These are phyloP conservation scores for Indicator maculatus DNA, from an alignment of 2,113 vertebrate species.

Conservation along the genomic window DNA sequence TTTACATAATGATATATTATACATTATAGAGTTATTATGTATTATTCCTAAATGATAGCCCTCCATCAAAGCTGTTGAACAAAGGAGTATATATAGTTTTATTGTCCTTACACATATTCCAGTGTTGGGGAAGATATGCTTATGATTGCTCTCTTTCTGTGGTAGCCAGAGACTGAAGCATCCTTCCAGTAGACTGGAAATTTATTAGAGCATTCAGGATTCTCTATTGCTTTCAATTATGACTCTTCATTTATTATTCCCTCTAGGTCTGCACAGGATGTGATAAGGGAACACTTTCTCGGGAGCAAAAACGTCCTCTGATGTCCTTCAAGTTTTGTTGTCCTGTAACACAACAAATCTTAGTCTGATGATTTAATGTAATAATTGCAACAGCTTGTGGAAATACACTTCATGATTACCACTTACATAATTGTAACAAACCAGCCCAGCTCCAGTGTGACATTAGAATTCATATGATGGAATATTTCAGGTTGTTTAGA, in stretches of 20 bases:
- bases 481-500: neutral
- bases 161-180: conserved; percentile 16
- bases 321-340: conserved; percentile 62
- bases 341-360: conserved; percentile 9
- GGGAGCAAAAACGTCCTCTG: neutral
- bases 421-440: neutral
- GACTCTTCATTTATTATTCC: conserved; percentile 14
- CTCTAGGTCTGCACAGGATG: neutral
- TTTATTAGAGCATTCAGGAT: neutral
- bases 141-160: conserved; percentile 14
- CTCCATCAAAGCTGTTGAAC: conserved; percentile 40
- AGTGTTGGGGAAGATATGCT: conserved; percentile 4
- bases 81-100: conserved; percentile 69
- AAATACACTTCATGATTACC: neutral
- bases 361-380: conserved; percentile 35
- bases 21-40: conserved; percentile 50
- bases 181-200: neutral
- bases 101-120: conserved; percentile 61
- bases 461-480: neutral
- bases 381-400: neutral
- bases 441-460: neutral
- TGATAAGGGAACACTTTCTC: neutral
- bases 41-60: conserved; percentile 65
- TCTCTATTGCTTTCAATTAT: neutral
- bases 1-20: conserved; percentile 65